These are phyloP conservation scores for Okamejei kenojei DNA, from an alignment of 2,797 vertebrate genomes.

Conservation along the genomic window DNA sequence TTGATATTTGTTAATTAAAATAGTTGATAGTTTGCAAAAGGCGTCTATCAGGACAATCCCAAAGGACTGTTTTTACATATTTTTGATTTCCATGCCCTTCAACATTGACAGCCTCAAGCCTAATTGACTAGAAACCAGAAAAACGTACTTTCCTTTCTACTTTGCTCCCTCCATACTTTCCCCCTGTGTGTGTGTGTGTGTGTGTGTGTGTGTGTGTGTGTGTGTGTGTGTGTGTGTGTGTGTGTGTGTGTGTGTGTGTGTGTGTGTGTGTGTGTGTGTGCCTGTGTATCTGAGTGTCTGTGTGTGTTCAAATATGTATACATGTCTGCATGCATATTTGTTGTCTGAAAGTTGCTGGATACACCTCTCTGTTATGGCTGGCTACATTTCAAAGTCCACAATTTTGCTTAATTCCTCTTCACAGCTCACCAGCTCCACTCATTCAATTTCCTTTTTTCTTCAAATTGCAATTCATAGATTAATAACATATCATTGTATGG, in stretches of 20 bases:
- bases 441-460: background rate
- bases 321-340: slow-evolving; percentile 17
- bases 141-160: background rate
- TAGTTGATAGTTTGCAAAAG: background rate
- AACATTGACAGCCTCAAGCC: background rate
- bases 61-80: background rate
- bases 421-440: slow-evolving; percentile 6
- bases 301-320: background rate
- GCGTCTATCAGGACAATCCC: background rate
- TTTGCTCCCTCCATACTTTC: background rate
- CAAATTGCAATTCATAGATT: background rate
- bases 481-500: background rate
- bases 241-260: background rate
- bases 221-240: background rate
- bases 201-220: background rate
- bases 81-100: background rate
- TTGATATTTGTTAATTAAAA: background rate
- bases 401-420: background rate
- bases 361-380: slow-evolving; percentile 45
- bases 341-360: slow-evolving; percentile 41
- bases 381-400: background rate
- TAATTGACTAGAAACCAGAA: background rate
- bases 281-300: background rate
- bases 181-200: background rate
- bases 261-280: background rate